Evolutionary conservation across 64 coral and sea anemone species (phyloP), one percentile per base, ranked within the genome.

Genomic region (Anthopleura sola): DNA sequence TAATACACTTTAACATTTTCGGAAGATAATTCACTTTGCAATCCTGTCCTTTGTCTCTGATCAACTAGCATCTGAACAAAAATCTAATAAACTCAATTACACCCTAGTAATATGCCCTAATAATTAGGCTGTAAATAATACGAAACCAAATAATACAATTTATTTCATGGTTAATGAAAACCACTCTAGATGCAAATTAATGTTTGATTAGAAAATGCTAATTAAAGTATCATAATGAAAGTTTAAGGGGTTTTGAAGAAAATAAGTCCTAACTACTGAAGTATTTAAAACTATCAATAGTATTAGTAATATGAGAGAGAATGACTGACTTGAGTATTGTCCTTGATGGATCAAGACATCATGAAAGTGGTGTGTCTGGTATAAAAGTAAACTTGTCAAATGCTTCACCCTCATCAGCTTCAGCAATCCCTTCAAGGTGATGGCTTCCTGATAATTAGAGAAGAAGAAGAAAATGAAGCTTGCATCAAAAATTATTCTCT

Each of bases 351-450:
- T 13, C 4, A 44, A 19, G 47, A 44, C 76, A 79, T 79, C 36
- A 79, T 20, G 76, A 23, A 40, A 79, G 18, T 8, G 47, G 11
- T 79, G 76, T 3, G 36, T 6, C 34, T 79, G 76, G 76, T 79
- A 83, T 60, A 49, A 56, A 83, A 56, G 82, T 83, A 29, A 83
- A 83, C 82, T 83, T 83, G 14, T 83, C 82, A 34, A 83, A 83
- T 60, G 55, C 26, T 19, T 24, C 32, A 36, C 39, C 50, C 6
- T 83, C 82, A 10, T 83, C 82, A 79, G 6, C 34, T 60, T 83
- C 82, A 37, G 82, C 82, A 31, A 83, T 83, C 29, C 55, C 47
- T 21, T 50, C 82, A 21, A 83, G 50, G n/a, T n/a, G n/a, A 56
- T 83, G 82, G 32, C 18, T n/a, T 29, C 78, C 78, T 81, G 37